A percentile compares a stretch with the other conserved stretches of the same genome.
These are phyloP conservation scores for Lithosia quadra DNA, from an alignment of 2,888 invertebrate species.

Conservation along the genomic window DNA sequence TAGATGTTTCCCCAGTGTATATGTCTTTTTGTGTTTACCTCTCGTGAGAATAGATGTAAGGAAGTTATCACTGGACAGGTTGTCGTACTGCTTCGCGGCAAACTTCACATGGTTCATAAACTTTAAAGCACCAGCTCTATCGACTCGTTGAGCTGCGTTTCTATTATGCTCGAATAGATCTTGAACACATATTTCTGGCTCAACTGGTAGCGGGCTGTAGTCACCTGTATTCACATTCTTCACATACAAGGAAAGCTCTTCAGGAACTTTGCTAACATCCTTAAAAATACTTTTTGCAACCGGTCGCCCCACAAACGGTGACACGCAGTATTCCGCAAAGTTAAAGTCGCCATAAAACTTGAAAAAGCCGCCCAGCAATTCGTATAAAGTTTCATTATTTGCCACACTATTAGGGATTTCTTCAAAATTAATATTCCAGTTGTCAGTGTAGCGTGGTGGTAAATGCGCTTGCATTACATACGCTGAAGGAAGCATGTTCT, in stretches of 20 bases:
- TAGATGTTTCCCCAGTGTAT: background rate
- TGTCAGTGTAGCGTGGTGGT: background rate
- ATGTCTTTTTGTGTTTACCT: background rate
- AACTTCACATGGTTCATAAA: background rate
- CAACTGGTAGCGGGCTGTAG: background rate
- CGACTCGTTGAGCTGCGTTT: background rate
- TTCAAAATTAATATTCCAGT: constrained; percentile 5
- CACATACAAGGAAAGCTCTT: constrained; percentile 20
- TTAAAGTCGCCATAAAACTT: constrained; percentile 55
- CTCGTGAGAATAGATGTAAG: constrained; percentile 5
- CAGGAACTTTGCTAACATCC: constrained; percentile 6
- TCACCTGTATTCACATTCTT: background rate
- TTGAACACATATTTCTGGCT: constrained; percentile 14
- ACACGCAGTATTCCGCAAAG: constrained; percentile 14
- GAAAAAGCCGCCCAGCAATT: constrained; percentile 62
- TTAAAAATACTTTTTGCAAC: constrained; percentile 11
- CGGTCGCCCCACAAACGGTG: constrained; percentile 5
- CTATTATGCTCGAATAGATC: constrained; percentile 11
- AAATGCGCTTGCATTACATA: constrained; percentile 7
- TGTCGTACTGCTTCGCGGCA: background rate
- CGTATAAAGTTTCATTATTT: constrained; percentile 38
- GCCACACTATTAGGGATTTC: background rate
- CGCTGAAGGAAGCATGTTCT: constrained; percentile 17
- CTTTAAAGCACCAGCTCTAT: background rate
- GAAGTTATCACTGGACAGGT: background rate